Evolutionary conservation across 1,140 invertebrate species (phyloP), one percentile per base, ranked within the genome.

Genomic region (Drosophila virilis): DNA sequence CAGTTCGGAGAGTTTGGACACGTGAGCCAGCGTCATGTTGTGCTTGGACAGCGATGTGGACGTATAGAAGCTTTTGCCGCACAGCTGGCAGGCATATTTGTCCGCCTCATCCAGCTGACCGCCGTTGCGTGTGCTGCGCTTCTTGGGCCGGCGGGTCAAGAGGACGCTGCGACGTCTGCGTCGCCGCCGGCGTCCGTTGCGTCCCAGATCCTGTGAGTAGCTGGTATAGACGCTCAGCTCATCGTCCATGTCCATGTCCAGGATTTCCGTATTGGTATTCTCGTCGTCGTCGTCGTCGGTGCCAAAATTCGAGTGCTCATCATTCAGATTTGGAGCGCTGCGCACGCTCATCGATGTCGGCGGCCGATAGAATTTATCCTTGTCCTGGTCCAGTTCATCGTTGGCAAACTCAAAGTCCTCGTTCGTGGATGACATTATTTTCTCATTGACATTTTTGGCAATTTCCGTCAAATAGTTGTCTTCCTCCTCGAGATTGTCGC

Each of bases 1-100:
- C 51, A 93, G 74, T 72, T 93, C 93, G 0, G 93, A 94, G 10
- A 94, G 61, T 79, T 93, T 93, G 9, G 93, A 93, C 38, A 94
- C 93, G 37, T 94, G 93, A 0, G 93, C 93, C 55, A 94, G 72
- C 6, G 93, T 94, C 73, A 92, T 91, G 78, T 92, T 93, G 72
- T 94, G 93, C 71, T 93, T 94, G 32, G 88, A 72, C 50, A 94
- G 80, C 42, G 92, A 93, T 6, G 93, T 92, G 10, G 86, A 57
- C 8, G 92, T 86, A 28, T 89, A 91, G 78, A 94, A 94, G 10
- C 69, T 83, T 75, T 93, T 93, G 64, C 92, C 92, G 70, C 93
- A 94, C 51, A 94, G 92, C 50, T 93, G 82, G 67, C 93, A 94
- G 0, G 68, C 75, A 40, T 78, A 89, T 43, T 90, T 91, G 6